phyloP scores from a whole-genome alignment of 2,797 vertebrate species.

The Clarias pachynema region DNA sequence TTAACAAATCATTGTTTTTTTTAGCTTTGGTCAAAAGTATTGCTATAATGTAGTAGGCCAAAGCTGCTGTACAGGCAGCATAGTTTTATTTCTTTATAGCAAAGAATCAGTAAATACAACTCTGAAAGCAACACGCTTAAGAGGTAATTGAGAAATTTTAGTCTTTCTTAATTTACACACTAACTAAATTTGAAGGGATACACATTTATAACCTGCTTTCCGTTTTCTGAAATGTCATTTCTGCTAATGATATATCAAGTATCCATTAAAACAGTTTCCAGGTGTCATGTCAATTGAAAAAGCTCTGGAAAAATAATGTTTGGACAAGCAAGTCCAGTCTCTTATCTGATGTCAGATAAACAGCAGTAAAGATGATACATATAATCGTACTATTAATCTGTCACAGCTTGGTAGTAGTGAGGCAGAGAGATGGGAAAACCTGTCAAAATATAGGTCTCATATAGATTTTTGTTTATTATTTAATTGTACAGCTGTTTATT shows the following conservation, averaged over 20 bases:
- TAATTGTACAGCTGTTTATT: background rate
- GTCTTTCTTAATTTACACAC: background rate
- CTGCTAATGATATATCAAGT: background rate
- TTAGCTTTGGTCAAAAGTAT: background rate
- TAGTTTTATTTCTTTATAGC: background rate
- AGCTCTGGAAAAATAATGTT: background rate
- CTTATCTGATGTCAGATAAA: background rate
- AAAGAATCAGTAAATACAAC: background rate
- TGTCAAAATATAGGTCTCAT: background rate
- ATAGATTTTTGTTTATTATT: background rate
- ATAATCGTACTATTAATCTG: background rate
- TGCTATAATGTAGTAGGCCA: no score
- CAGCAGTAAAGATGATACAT: background rate
- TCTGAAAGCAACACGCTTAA: background rate
- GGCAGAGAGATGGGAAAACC: background rate
- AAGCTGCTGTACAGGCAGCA: no score
- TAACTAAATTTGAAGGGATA: background rate
- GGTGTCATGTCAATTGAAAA: background rate
- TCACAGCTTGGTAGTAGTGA: background rate
- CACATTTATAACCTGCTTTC: background rate
- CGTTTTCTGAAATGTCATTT: background rate
- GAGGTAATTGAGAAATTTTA: background rate
- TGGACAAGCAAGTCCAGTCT: background rate
- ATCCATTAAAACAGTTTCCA: background rate
- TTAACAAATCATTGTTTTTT: background rate